phyloP scores from a whole-genome alignment of 2,797 vertebrate genomes.

The Notolabrus celidotus region DNA sequence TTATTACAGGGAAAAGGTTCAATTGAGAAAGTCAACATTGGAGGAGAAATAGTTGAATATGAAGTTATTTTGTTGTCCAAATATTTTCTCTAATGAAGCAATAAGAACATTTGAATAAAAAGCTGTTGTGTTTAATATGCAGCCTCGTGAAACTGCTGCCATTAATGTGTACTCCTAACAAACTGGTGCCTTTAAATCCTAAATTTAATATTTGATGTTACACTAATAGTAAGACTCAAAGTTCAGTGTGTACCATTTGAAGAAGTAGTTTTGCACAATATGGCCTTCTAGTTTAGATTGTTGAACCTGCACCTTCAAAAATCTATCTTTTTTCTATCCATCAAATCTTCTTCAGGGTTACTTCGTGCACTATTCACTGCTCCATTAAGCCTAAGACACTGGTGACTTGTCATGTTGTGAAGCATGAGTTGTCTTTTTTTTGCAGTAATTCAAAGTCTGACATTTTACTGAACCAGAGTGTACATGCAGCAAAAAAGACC shows the following conservation, averaged over 20 bases:
- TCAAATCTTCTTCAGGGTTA: conserved; percentile 32
- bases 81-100: too few species aligned
- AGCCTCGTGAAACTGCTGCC: too few species aligned
- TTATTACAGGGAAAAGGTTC: too few species aligned
- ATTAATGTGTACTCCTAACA: too few species aligned
- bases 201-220: too few species aligned
- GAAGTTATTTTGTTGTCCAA: too few species aligned
- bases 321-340: conserved; percentile 14
- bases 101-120: too few species aligned
- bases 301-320: background rate
- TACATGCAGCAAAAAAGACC: background rate
- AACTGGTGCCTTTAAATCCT: too few species aligned
- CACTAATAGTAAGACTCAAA: too few species aligned
- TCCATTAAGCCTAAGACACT: conserved; percentile 29
- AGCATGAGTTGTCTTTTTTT: conserved; percentile 19
- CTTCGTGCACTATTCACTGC: conserved; percentile 8
- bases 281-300: background rate
- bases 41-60: too few species aligned
- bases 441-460: conserved; percentile 33
- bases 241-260: background rate
- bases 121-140: too few species aligned
- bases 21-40: too few species aligned
- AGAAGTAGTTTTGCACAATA: background rate
- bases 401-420: conserved; percentile 26
- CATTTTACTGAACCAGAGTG: conserved; percentile 3